phyloP scores from a whole-genome alignment of 2,888 invertebrate genomes.

The Gymnoscelis rufifasciata region DNA sequence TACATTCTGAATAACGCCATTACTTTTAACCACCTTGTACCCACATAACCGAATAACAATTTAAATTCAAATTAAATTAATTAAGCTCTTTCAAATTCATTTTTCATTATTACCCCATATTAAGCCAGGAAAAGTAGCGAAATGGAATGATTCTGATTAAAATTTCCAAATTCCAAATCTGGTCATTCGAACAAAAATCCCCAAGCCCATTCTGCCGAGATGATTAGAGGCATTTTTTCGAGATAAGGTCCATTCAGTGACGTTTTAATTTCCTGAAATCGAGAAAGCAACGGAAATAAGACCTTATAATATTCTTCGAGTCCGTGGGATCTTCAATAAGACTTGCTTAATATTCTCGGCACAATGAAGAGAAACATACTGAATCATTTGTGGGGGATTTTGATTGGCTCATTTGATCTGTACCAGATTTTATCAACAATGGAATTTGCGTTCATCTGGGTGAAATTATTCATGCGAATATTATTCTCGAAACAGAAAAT shows the following conservation, averaged over 20 bases:
- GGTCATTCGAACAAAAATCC: conserved; percentile 13
- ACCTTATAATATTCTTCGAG: conserved; percentile 17
- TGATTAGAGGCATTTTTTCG: conserved; percentile 27
- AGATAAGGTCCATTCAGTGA: conserved; percentile 29
- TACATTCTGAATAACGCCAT: too few relatives aligned
- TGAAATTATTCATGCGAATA: too few relatives aligned
- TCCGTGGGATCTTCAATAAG: background rate
- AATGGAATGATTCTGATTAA: too few relatives aligned
- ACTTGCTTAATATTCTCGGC: background rate
- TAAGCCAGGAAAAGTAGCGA: too few relatives aligned
- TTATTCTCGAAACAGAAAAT: too few relatives aligned
- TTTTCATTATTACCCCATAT: too few relatives aligned
- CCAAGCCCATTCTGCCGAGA: conserved; percentile 6
- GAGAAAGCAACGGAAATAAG: conserved; percentile 27
- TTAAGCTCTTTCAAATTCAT: too few relatives aligned
- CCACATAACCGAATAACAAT: too few relatives aligned
- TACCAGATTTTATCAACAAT: too few relatives aligned
- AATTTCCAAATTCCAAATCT: conserved; percentile 3
- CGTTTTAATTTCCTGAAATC: conserved; percentile 34
- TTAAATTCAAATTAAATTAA: too few relatives aligned
- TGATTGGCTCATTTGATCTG: background rate
- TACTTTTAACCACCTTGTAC: too few relatives aligned
- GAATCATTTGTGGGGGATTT: background rate
- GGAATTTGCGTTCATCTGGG: too few relatives aligned
- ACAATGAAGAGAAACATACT: background rate